Percentiles rank a stretch among this genome's conserved stretches.
These are phyloP conservation scores for Neodiprion lecontei DNA, from an alignment of 1,140 invertebrate genomes.

Conservation along the genomic window DNA sequence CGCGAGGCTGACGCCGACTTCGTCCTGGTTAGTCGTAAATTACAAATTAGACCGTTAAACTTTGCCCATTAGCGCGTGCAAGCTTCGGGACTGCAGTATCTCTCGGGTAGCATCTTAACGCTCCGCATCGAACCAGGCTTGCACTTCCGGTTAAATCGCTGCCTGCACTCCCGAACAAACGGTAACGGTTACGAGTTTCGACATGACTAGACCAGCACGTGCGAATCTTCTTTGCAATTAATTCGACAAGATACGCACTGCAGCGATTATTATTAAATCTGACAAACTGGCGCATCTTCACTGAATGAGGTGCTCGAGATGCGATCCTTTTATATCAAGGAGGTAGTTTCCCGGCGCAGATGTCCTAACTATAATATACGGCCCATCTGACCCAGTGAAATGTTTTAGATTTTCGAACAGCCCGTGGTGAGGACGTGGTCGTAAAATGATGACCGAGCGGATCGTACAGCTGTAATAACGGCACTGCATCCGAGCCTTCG, in stretches of 20 bases:
- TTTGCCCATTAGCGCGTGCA: slow-evolving; percentile 37
- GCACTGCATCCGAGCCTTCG: not conserved
- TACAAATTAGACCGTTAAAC: slow-evolving; percentile 43
- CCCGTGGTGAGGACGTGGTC: not conserved
- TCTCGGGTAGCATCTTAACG: slow-evolving; percentile 31
- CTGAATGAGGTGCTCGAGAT: no score
- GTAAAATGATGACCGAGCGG: not conserved
- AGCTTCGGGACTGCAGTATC: slow-evolving; percentile 27
- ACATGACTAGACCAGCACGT: no score
- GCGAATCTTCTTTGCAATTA: no score
- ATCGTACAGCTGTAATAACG: not conserved
- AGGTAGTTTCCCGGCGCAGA: no score
- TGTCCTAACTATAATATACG: no score
- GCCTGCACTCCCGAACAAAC: no score
- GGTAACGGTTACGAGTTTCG: no score
- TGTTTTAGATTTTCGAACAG: not conserved
- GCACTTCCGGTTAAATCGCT: not conserved
- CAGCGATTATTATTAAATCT: no score
- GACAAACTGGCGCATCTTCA: no score
- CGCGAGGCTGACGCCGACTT: slow-evolving; percentile 7
- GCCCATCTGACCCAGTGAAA: not conserved
- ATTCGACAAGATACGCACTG: no score
- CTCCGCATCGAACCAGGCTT: slow-evolving; percentile 8
- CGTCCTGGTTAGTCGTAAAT: slow-evolving; percentile 36
- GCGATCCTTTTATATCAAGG: no score